phyloP scores from a whole-genome alignment of 2,888 invertebrate genomes.

The Sisyra nigra region DNA sequence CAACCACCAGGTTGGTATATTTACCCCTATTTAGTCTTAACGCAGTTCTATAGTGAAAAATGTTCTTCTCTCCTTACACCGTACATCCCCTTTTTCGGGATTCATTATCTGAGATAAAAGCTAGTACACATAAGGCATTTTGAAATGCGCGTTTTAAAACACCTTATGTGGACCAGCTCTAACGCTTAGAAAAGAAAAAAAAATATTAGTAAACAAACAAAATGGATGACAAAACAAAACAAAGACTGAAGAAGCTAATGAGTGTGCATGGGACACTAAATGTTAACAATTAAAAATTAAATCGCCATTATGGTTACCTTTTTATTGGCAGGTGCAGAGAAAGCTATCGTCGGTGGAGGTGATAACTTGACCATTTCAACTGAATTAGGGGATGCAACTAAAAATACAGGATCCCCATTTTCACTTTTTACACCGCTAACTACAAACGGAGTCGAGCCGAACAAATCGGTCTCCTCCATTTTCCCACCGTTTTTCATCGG shows the following conservation, averaged over 20 bases:
- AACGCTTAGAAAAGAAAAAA: no score
- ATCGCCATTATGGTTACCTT: constrained; percentile 5
- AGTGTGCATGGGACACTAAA: background rate
- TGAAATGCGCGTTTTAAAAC: no score
- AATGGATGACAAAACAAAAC: no score
- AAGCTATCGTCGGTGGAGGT: constrained; percentile 20
- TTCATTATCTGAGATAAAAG: no score
- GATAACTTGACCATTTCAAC: constrained; percentile 29
- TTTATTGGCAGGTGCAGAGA: constrained; percentile 17
- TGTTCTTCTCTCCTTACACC: no score
- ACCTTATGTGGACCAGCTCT: no score
- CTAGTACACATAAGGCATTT: no score
- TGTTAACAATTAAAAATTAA: background rate
- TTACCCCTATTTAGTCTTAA: no score
- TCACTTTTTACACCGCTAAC: constrained; percentile 28
- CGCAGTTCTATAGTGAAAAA: no score
- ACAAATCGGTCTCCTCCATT: constrained; percentile 20
- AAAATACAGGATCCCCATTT: constrained; percentile 28
- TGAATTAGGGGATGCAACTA: constrained; percentile 26
- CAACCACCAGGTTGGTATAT: no score
- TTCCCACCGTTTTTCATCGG: constrained; percentile 14
- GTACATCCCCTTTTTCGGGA: no score
- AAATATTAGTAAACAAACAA: no score
- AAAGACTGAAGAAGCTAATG: background rate
- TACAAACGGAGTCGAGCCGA: constrained; percentile 26